Percentiles rank a stretch among this genome's conserved stretches.
Conservation (phyloP, 2,113 vertebrate species). For the Sinocyclocheilus anshuiensis region DNA sequence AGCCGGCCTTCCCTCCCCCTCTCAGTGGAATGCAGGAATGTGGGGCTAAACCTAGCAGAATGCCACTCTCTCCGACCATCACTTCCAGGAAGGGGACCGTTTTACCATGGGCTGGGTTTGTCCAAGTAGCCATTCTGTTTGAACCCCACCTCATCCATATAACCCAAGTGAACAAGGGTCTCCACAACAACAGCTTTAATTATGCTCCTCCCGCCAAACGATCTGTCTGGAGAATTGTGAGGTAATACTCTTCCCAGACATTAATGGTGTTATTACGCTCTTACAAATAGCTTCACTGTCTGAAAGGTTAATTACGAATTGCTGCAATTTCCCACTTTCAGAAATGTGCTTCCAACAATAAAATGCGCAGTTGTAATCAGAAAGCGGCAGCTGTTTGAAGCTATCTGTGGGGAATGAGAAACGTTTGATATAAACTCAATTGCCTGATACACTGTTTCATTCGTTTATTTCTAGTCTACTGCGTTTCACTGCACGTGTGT, state of each 20-base stretch:
- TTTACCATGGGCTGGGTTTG: conserved; percentile 39
- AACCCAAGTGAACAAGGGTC: conserved; percentile 33
- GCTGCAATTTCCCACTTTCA: conserved; percentile 33
- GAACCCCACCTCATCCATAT: conserved; percentile 24
- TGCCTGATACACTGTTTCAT: background rate
- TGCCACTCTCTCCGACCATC: conserved; percentile 39
- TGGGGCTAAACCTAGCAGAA: conserved; percentile 45
- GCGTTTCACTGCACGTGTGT: background rate
- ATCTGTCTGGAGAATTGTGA: conserved; percentile 43
- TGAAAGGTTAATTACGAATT: conserved; percentile 49
- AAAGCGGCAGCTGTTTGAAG: conserved; percentile 12
- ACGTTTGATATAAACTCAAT: conserved; percentile 9
- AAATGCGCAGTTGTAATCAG: conserved; percentile 8
- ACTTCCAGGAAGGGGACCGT: conserved; percentile 53
- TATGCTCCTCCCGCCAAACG: conserved; percentile 33
- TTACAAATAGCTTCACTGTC: conserved; percentile 29
- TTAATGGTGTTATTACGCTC: conserved; percentile 41
- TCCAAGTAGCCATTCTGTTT: conserved; percentile 22
- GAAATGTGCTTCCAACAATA: conserved; percentile 17
- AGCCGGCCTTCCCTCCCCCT: conserved; percentile 29
- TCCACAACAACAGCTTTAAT: conserved; percentile 46
- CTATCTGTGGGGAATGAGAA: conserved; percentile 31
- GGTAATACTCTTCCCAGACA: conserved; percentile 32
- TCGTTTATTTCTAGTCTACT: conserved; percentile 33
- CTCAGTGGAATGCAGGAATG: conserved; percentile 62